These are phyloP conservation scores for Drosophila yooni DNA, from an alignment of 2,888 invertebrate species.

Conservation along the genomic window DNA sequence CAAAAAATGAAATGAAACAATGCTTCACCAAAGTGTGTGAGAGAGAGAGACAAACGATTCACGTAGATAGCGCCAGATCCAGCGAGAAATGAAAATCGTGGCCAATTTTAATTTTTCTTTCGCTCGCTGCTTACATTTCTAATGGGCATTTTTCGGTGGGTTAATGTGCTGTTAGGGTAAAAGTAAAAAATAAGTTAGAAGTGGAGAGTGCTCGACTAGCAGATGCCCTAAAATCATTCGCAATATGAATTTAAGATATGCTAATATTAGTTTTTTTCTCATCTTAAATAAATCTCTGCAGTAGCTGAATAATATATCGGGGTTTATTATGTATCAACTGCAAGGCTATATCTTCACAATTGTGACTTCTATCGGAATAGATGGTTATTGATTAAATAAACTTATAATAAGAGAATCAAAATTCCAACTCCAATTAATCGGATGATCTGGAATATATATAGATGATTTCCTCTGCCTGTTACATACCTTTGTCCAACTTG, in stretches of 20 bases:
- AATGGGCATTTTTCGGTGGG: conserved; percentile 77
- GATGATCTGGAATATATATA: not conserved
- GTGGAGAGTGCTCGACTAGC: not conserved
- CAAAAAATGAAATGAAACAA: conserved; percentile 83
- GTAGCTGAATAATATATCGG: not conserved
- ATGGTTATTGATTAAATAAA: not conserved
- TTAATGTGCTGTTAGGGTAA: conserved; percentile 80
- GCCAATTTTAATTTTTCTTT: conserved; percentile 84
- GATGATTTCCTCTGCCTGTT: not conserved
- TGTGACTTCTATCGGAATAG: not conserved
- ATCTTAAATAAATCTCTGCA: not conserved
- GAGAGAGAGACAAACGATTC: conserved; percentile 3
- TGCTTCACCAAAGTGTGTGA: conserved; percentile 54
- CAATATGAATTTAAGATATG: not conserved
- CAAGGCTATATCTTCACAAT: not conserved
- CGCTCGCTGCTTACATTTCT: conserved; percentile 70
- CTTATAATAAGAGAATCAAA: not conserved
- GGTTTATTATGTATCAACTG: not conserved
- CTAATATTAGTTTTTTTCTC: not conserved
- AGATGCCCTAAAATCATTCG: not conserved
- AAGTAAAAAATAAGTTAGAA: conserved; percentile 44
- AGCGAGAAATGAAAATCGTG: conserved; percentile 81
- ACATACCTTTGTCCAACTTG: not conserved
- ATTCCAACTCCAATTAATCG: not conserved
- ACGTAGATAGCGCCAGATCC: conserved; percentile 36